Evolutionary conservation across 1,140 invertebrate species (phyloP).

Genomic region (Drosophila yakuba): DNA sequence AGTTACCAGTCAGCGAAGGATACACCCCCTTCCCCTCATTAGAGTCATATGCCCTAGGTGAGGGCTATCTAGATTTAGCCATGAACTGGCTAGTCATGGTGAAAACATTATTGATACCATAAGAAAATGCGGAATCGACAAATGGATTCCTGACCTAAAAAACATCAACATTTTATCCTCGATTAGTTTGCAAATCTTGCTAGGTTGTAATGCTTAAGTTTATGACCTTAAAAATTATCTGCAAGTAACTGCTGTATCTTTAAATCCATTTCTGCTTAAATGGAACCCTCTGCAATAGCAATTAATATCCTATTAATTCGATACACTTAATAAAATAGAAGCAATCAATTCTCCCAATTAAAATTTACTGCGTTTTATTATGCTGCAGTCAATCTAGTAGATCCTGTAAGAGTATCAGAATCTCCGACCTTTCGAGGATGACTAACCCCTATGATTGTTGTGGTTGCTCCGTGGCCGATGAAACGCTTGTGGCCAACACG

Average conservation of each 20-base stretch:
- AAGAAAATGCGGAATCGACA: background rate
- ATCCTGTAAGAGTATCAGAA: constrained; percentile 16
- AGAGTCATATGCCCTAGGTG: constrained; percentile 14
- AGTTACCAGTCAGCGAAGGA: constrained; percentile 10
- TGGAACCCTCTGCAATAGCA: background rate
- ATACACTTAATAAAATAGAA: background rate
- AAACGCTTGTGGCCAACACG: constrained; percentile 66
- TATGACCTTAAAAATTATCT: background rate
- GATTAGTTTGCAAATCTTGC: background rate
- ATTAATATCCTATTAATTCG: background rate
- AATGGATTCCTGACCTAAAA: background rate
- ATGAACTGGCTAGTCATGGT: background rate
- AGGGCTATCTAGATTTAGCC: constrained; percentile 2
- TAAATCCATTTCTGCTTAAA: too few species aligned
- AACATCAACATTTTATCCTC: background rate
- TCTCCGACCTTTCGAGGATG: constrained; percentile 13
- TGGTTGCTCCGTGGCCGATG: constrained; percentile 30
- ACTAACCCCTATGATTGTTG: constrained; percentile 14
- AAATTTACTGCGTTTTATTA: constrained; percentile 7
- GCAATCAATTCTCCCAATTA: background rate
- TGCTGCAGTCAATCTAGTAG: constrained; percentile 11
- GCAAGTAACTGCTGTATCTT: too few species aligned
- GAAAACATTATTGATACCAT: background rate
- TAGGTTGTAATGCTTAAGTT: background rate
- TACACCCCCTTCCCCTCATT: constrained; percentile 24